phyloP scores from a whole-genome alignment of 2,797 vertebrate species.

The Natrix natrix region DNA sequence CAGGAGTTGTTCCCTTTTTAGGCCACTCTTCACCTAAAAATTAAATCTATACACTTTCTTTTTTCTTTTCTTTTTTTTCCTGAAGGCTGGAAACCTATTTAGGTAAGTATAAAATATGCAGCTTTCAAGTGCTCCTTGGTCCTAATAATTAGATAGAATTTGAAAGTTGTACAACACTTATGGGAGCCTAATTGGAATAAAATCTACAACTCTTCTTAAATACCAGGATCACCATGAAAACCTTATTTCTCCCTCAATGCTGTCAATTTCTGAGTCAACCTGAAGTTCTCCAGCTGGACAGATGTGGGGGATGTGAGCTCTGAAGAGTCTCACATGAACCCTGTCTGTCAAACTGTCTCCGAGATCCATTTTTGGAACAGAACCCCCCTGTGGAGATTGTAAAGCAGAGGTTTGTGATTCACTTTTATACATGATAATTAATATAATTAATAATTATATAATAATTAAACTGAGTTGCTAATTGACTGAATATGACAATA shows the following conservation, averaged over 20 bases:
- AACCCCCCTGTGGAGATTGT: no score
- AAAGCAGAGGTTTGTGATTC: no score
- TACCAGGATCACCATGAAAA: neutral
- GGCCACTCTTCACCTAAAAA: neutral
- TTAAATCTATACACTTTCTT: neutral
- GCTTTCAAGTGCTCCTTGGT: neutral
- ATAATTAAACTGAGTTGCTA: no score
- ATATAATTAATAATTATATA: no score
- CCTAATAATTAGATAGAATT: neutral
- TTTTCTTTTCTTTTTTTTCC: neutral
- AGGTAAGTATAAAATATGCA: neutral
- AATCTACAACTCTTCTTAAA: neutral
- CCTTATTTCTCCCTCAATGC: neutral
- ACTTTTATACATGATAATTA: no score
- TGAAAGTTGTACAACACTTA: neutral
- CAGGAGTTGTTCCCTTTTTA: neutral
- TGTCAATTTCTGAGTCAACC: neutral
- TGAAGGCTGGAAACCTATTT: neutral
- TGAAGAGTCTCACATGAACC: no score
- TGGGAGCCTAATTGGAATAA: neutral
- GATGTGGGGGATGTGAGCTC: no score
- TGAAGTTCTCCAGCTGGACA: no score
- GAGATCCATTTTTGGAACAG: no score
- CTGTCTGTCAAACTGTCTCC: no score
- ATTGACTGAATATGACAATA: no score